Evolutionary conservation across 2,888 invertebrate species (phyloP), one percentile per base, ranked within the genome.

Genomic region (Siphonodentalium dalli): DNA sequence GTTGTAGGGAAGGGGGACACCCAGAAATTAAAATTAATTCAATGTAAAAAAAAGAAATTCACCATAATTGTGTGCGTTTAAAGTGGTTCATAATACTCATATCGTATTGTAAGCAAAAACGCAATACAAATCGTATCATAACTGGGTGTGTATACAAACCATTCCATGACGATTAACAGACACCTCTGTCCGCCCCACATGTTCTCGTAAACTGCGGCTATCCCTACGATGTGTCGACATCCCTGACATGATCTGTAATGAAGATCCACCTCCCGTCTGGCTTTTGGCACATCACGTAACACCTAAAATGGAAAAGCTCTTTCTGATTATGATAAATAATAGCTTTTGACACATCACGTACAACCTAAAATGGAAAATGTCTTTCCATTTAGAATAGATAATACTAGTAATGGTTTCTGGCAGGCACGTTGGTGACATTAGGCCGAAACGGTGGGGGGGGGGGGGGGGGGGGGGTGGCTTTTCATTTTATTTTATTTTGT

Each of bases 161-260:
- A 95, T 86, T 99, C 99, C 98, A 99, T 99, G n/a, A 99, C 90
- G 31, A 99, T 93, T 7, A 99, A 86, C 2, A 99, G 86, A 83
- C 97, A 98, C 71, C 91, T 89, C 68, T 91, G 90, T 9, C 90
- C 74, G 44, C 71, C 72, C 55, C 96, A 95, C n/a, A 90, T 87
- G 83, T 99, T 99, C 84, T 97, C 96, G 82, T 95, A 99, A 24
- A 98, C 94, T 84, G 98, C 96, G 66, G 89, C 86, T 34, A 91
- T 88, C 81, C 91, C 90, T 7, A 99, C 99, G 73, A 99, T 95
- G 78, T 98, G 90, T 66, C 88, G 87, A 79, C 95, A 96, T 13
- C 89, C 90, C 15, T 54, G 52, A 24, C 71, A 92, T 0, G 92
- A 95, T 69, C 91, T 86, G 90, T 93, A 95, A 82, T 99, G 98